Evolutionary conservation across 2,797 vertebrate genomes (phyloP), one percentile per base, ranked within the genome.

Genomic region (Acridotheres tristis): DNA sequence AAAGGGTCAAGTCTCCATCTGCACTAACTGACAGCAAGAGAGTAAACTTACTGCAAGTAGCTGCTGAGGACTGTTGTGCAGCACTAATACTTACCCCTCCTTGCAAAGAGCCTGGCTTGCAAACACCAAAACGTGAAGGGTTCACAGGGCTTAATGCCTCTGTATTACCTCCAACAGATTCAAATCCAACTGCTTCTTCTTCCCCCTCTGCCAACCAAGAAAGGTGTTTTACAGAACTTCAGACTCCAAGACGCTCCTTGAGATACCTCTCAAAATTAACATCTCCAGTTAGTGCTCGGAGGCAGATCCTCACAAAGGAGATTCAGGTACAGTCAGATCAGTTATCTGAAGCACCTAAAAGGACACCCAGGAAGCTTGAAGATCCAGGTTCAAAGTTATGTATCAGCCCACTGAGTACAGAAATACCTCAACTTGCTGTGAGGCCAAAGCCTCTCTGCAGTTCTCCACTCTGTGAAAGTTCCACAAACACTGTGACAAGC

Each of bases 1-100:
- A 55, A 96, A 77, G 85, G 94, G 84, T 96, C 96, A 57, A 97
- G 88, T 97, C 98, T 10, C 93, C 98, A 12, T 97, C 97, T 91
- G 97, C 13, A 3, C 97, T 96, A 61, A 93, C 95, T 59, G 86
- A 84, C 85, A 96, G 86, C 34, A 97, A 89, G 71, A 90, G 58
- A 5, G 23, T 66, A 75, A 17, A 22, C 48, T 89, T 97, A 16
- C 47, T 94, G 42, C 65, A 95, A 50, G 90, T 80, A 43, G 96
- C 97, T 0, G 97, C 97, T 57, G 98, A 98, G 92, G 93, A 94
- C 32, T 90, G 58, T 75, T 97, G 97, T 59, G 73, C 19, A 23
- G 16, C 85, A 55, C 94, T 25, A 43, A 95, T 93, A 43, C 79
- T 98, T 58, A 96, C 96, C 83, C 97, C 98, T 69, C 98, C 98